Evolutionary conservation across 1,140 invertebrate species (phyloP), one percentile per base, ranked within the genome.

Genomic region (Scaptodrosophila lebanonensis): DNA sequence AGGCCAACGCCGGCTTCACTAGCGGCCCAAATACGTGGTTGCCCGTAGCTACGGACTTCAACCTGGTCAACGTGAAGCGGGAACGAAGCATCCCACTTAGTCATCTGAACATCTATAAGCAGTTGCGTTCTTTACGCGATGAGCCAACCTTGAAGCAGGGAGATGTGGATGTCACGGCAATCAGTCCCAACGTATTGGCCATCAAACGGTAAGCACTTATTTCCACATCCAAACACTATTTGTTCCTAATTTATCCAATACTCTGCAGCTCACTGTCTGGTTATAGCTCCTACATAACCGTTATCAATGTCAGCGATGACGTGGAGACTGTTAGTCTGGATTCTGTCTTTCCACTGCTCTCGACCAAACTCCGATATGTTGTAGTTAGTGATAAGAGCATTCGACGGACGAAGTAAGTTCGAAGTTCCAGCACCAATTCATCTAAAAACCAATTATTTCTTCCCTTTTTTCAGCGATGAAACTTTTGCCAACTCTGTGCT

Each of bases 1-100:
- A 70, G 5, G 16, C 25, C 0, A 51, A 70, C 12, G 84, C 84
- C 5, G 92, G 92, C 54, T 94, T 94, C 67, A 91, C 91, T 1
- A 89, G 79, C 1, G 90, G 84, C 33, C 68, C 88, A 1, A 88
- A 66, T 3, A 91, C 93, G 1, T 95, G 93, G 92, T 82, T 95
- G 6, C 93, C 93, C 1, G 77, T 93, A 1, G 86, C 90, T 58
- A 52, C 83, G 0, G 86, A 91, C 61, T 92, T 90, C 59, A 65
- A 63, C 17, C 54, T 65, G 9, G 69, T 88, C 5, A 92, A 92
- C 68, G 88, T 91, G 0, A 77, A 88, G 53, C 64, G 52, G 22
- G 88, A 91, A 65, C 56, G 77, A 6, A 63, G 65, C 11, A 67
- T 75, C 43, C 33, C 77, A 3, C 49, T 71, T 0, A 86, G 86